Conservation (phyloP, 1,140 invertebrate genomes). For the Trialeurodes vaporariorum region DNA sequence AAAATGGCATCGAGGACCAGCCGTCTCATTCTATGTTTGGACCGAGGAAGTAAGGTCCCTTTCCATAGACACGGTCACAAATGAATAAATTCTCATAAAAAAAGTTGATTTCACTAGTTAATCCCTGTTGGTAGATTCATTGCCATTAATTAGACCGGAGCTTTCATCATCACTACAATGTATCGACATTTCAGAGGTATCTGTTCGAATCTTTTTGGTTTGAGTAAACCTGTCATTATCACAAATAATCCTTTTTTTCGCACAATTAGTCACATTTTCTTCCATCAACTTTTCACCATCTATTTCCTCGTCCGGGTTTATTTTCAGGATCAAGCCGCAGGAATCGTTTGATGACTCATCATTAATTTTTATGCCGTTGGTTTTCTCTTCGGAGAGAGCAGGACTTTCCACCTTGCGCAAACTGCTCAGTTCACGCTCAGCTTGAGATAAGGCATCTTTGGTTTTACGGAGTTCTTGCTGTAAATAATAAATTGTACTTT, state of each 20-base stretch:
- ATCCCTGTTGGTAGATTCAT: not conserved
- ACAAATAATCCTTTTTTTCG: not conserved
- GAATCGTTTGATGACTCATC: not conserved
- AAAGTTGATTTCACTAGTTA: no score
- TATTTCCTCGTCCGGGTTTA: not conserved
- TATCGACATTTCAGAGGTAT: not conserved
- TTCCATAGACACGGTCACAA: no score
- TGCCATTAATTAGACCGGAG: not conserved
- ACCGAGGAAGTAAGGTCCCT: no score
- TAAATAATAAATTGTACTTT: conserved; percentile 87
- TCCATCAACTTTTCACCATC: not conserved
- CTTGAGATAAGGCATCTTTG: conserved; percentile 40
- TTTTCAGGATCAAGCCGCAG: not conserved
- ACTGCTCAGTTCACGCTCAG: conserved; percentile 5
- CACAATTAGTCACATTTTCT: not conserved
- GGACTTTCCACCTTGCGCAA: not conserved
- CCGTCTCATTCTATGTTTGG: no score
- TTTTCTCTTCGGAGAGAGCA: not conserved
- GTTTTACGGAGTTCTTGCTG: conserved; percentile 80
- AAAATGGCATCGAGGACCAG: no score
- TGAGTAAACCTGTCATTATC: not conserved
- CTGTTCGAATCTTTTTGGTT: not conserved
- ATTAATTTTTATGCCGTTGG: not conserved
- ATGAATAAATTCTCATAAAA: no score
- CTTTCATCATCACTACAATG: not conserved